Base-by-base conservation (phyloP, 2,113 vertebrate species). In the Neofelis nebulosa region DNA sequence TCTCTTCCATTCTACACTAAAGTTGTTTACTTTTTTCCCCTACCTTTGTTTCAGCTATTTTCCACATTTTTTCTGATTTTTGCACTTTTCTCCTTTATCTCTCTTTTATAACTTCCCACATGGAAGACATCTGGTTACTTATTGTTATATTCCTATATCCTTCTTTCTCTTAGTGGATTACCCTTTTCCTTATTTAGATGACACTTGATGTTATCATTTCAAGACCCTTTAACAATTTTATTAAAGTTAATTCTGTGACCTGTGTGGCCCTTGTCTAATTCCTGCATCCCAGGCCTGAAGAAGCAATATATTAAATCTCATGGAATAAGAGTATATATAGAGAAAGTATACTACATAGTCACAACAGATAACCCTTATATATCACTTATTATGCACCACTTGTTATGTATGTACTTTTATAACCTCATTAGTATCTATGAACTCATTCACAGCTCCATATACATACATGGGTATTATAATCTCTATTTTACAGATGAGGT, bases 401-500 rank as follows among this genome's bases (percentile, higher is more conserved):
- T 76, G 29, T 16, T 45, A 76, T 76, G 41, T 76, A 76, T 18
- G n/a, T 4, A 79, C 5, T 73, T 96, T 93, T 14, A 18, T 88
- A 79, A 71, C 10, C 23, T 94, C 48, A 76, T 80, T 79, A 92
- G 41, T 55, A 48, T 27, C 31, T 88, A 18, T 88, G 63, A 55
- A 97, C 55, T 89, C 10, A 95, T 96, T 89, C 91, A 71, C 5
- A 89, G 31, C 13, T 94, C 55, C 38, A 36, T 74, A 66, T 19
- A 82, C 9, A 48, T 76, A n/a, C 66, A 74, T 78, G 48, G 15
- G 4, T 82, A 55, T 45, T 55, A 79, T 69, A 80, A 80, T 69
- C 27, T 88, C 25, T 89, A 36, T 52, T 95, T 95, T 96, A 33
- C 21, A 95, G 52, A 83, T 91, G 36, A 96, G 33, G 36, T 78